A percentile compares a stretch with the other conserved stretches of the same genome.
phyloP scores from a whole-genome alignment of 2,797 vertebrate genomes.

The Sebastes wilsoni region DNA sequence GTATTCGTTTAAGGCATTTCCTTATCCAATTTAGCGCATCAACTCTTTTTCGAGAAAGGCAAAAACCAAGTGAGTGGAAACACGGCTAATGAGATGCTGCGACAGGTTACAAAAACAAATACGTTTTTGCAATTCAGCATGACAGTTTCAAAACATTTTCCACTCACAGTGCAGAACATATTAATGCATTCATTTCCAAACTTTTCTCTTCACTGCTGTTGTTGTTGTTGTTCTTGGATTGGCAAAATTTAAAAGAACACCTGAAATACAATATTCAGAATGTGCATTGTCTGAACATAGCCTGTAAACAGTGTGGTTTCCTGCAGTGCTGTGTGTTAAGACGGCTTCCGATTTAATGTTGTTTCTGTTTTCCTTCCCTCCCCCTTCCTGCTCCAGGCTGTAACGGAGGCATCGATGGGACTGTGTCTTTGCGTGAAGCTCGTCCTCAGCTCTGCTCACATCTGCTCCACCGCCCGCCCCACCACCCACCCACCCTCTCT shows the following conservation, averaged over 20 bases:
- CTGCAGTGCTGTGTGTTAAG: conserved; percentile 47
- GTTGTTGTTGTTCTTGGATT: background rate
- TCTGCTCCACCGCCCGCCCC: conserved; percentile 62
- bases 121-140: background rate
- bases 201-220: background rate
- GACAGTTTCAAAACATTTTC: background rate
- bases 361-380: conserved; percentile 69
- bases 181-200: background rate
- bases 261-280: background rate
- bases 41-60: background rate
- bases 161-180: background rate
- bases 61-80: background rate
- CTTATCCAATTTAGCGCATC: background rate
- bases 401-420: conserved; percentile 81
- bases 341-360: conserved; percentile 57
- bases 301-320: conserved; percentile 44
- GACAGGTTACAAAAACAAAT: background rate
- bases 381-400: conserved; percentile 86
- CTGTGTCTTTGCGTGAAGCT: conserved; percentile 79
- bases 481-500: conserved; percentile 29
- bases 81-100: background rate
- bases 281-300: conserved; percentile 8
- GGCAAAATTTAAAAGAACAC: background rate
- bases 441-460: conserved; percentile 76
- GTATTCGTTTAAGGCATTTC: background rate